Conservation (phyloP, 2,888 invertebrate species). For the Chirona hameri region DNA sequence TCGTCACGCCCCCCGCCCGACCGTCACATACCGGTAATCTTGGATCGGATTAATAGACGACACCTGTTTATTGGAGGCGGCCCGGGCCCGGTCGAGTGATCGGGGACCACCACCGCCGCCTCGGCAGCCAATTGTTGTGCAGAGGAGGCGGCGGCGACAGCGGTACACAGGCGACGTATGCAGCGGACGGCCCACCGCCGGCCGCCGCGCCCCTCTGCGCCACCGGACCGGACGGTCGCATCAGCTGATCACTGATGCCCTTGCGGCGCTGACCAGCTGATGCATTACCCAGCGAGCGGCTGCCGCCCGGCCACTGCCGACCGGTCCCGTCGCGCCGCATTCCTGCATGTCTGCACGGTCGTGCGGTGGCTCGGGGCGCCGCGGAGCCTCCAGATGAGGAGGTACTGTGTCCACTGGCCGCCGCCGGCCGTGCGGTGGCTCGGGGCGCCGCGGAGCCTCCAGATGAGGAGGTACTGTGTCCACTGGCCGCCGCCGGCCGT, state of each 20-base stretch:
- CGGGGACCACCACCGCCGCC: neutral
- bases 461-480: too few species aligned
- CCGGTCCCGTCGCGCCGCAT: neutral
- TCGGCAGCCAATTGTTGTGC: too few species aligned
- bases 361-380: neutral
- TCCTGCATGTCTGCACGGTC: neutral
- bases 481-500: too few species aligned
- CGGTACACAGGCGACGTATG: too few species aligned
- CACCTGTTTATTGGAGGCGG: neutral
- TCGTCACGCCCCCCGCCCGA: neutral
- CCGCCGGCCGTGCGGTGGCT: too few species aligned
- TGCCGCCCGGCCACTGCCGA: neutral
- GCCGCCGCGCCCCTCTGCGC: too few species aligned
- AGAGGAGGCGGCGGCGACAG: too few species aligned
- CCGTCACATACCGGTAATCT: neutral
- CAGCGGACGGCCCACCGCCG: too few species aligned
- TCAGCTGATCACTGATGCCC: neutral
- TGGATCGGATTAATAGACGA: neutral
- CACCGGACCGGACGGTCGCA: too few species aligned
- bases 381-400: neutral
- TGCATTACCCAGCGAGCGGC: neutral
- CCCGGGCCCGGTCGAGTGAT: neutral
- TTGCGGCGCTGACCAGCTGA: neutral
- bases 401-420: neutral
- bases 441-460: too few species aligned